These are phyloP conservation scores for Bradypodion ventrale DNA, from an alignment of 2,797 vertebrate genomes.

Conservation along the genomic window DNA sequence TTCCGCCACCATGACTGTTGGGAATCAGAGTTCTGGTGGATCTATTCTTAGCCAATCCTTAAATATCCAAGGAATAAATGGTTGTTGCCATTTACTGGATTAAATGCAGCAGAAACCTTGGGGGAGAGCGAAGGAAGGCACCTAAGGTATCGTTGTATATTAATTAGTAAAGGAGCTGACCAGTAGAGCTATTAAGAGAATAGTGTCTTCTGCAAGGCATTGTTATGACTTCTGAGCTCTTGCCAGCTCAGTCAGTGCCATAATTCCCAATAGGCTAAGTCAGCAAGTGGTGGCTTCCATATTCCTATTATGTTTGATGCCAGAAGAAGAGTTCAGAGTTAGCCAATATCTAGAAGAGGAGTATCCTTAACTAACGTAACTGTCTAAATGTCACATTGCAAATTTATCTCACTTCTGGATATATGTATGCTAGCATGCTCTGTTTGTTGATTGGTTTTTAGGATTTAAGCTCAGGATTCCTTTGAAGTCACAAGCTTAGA, in stretches of 20 bases:
- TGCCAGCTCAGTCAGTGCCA: neutral
- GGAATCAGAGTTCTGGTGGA: too few relatives aligned
- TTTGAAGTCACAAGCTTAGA: too few relatives aligned
- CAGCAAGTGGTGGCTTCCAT: constrained; percentile 20
- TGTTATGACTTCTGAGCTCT: neutral
- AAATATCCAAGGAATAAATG: neutral
- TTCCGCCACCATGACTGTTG: too few relatives aligned
- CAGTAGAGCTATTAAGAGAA: constrained; percentile 8
- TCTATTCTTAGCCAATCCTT: neutral
- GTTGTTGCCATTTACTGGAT: neutral
- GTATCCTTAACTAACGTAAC: too few relatives aligned
- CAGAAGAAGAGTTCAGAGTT: neutral
- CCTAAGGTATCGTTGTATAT: too few relatives aligned
- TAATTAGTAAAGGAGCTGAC: constrained; percentile 8
- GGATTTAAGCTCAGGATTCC: too few relatives aligned
- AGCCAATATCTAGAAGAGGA: too few relatives aligned
- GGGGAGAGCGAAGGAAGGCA: neutral
- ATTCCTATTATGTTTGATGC: neutral
- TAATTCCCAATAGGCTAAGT: constrained; percentile 23
- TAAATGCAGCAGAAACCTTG: neutral
- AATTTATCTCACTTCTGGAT: too few relatives aligned
- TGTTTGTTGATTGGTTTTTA: too few relatives aligned
- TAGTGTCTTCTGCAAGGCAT: neutral
- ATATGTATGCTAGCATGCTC: too few relatives aligned
- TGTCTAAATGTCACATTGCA: too few relatives aligned